Percentiles rank a stretch among this genome's conserved stretches.
These are phyloP conservation scores for Hystrix brachyura DNA, from an alignment of 2,113 vertebrate species.

Conservation along the genomic window DNA sequence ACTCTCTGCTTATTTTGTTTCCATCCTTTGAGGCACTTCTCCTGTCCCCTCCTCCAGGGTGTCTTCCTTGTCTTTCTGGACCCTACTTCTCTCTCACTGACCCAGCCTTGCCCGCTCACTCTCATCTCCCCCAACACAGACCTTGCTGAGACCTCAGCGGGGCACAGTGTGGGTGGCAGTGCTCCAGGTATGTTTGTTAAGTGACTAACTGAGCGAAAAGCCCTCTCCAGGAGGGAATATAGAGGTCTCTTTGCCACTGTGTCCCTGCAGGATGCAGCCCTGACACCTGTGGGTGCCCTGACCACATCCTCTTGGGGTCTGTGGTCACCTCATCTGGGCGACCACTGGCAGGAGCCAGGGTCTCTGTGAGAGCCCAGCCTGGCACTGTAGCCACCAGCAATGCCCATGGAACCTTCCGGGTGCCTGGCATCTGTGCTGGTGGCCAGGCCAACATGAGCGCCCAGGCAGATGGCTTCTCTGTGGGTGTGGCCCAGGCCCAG, in stretches of 20 bases:
- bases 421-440: conserved; percentile 88
- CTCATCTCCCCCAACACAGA: not conserved
- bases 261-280: conserved; percentile 86
- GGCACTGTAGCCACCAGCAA: conserved; percentile 87
- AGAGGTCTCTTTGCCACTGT: not conserved
- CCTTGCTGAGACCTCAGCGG: not conserved
- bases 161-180: fast-evolving
- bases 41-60: not conserved
- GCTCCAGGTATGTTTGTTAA: not conserved
- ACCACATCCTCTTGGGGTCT: conserved; percentile 88
- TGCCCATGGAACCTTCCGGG: conserved; percentile 88
- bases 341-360: conserved; percentile 87
- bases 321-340: conserved; percentile 87
- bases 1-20: not conserved
- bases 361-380: conserved; percentile 87
- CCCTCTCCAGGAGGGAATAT: not conserved
- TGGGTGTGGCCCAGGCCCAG: conserved; percentile 77
- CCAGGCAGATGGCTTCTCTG: conserved; percentile 90
- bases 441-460: conserved; percentile 86
- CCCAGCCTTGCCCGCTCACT: not conserved
- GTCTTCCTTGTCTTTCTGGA: not conserved
- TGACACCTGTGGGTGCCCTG: conserved; percentile 89
- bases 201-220: not conserved
- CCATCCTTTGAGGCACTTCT: not conserved
- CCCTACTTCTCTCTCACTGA: too few relatives aligned